Percentiles rank a stretch among this genome's conserved stretches.
Evolutionary conservation across 2,888 invertebrate genomes (phyloP).

Genomic region (Hedya salicella): DNA sequence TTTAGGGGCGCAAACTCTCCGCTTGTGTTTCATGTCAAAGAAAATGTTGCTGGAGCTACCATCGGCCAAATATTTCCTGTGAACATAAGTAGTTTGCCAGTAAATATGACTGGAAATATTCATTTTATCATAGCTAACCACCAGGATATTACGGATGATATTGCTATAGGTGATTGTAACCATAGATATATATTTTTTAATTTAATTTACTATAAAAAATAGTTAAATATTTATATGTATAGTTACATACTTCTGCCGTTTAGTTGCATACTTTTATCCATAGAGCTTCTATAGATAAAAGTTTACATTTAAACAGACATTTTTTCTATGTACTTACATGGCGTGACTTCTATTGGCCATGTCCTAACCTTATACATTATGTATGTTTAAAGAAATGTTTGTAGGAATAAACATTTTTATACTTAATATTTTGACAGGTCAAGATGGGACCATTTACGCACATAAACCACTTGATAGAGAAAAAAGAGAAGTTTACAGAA

Average conservation of each 20-base stretch:
- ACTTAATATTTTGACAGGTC: slow-evolving; percentile 60
- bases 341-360: too few species aligned
- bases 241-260: too few species aligned
- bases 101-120: slow-evolving; percentile 79
- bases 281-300: too few species aligned
- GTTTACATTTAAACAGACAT: background rate
- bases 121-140: slow-evolving; percentile 93
- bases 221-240: too few species aligned
- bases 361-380: too few species aligned
- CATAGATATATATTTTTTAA: slow-evolving; percentile 8
- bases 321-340: too few species aligned
- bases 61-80: slow-evolving; percentile 89
- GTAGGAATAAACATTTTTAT: too few species aligned
- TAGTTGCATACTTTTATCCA: too few species aligned
- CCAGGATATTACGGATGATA: slow-evolving; percentile 91
- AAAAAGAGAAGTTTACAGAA: slow-evolving; percentile 88
- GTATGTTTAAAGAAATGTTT: too few species aligned
- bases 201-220: too few species aligned
- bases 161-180: slow-evolving; percentile 86
- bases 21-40: slow-evolving; percentile 90
- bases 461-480: slow-evolving; percentile 91
- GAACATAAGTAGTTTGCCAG: slow-evolving; percentile 68
- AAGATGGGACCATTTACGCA: slow-evolving; percentile 92
- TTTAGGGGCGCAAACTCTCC: slow-evolving; percentile 88
- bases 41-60: slow-evolving; percentile 89